These are phyloP conservation scores for Sinella curviseta DNA, from an alignment of 1,140 invertebrate species.

Conservation along the genomic window DNA sequence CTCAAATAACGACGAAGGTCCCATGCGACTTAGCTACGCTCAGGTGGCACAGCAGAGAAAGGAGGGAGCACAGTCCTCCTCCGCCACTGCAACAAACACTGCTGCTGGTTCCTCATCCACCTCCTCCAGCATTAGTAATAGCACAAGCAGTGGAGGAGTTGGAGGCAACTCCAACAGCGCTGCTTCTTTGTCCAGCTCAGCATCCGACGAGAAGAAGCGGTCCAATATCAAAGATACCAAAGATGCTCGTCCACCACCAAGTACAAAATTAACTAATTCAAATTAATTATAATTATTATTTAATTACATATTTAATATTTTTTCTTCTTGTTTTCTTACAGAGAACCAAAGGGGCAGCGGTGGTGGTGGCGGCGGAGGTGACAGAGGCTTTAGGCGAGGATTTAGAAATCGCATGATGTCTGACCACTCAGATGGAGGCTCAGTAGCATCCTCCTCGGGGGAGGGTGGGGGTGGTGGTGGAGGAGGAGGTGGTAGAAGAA, in stretches of 20 bases:
- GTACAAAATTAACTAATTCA: constrained; percentile 29
- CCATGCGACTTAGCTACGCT: constrained; percentile 71
- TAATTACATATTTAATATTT: background rate
- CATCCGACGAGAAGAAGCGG: constrained; percentile 29
- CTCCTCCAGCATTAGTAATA: too few relatives aligned
- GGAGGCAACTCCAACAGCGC: background rate
- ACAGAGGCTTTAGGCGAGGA: background rate
- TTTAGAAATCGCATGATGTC: constrained; percentile 10
- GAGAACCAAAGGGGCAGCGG: background rate
- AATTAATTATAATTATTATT: background rate
- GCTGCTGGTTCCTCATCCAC: background rate
- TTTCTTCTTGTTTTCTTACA: background rate
- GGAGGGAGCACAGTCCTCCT: constrained; percentile 19
- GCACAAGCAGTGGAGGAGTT: background rate
- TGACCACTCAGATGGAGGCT: constrained; percentile 20
- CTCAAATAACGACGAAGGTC: constrained; percentile 47
- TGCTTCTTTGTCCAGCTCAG: too few relatives aligned
- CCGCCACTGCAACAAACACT: background rate
- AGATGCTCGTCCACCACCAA: constrained; percentile 37
- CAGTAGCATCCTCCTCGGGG: background rate
- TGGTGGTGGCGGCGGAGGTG: background rate
- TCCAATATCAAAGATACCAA: constrained; percentile 35
- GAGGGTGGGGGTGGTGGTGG: background rate
- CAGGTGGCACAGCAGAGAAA: constrained; percentile 70
- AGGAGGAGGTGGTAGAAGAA: background rate